Evolutionary conservation across 2,797 vertebrate genomes (phyloP).

Genomic region (Darevskia mixta): DNA sequence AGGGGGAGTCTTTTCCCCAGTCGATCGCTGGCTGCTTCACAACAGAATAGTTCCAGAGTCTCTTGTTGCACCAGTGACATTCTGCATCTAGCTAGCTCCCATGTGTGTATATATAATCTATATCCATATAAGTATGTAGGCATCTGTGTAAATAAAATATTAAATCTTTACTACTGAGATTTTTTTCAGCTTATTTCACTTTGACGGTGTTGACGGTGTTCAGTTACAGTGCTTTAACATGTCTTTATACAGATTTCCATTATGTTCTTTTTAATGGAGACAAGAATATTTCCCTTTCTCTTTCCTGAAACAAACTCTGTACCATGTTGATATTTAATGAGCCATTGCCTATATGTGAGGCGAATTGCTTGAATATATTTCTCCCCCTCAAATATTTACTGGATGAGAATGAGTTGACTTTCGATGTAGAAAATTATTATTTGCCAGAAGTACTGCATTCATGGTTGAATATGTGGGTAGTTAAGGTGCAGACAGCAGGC

Average conservation of each 20-base stretch:
- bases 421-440: neutral
- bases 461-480: neutral
- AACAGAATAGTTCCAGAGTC: too few relatives aligned
- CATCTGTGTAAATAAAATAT: too few relatives aligned
- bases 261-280: constrained; percentile 30
- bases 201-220: neutral
- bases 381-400: neutral
- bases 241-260: neutral
- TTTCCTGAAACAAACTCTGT: neutral
- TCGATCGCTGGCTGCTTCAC: too few relatives aligned
- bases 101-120: too few relatives aligned
- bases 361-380: neutral
- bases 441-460: neutral
- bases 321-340: constrained; percentile 29
- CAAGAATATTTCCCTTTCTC: neutral
- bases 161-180: too few relatives aligned
- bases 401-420: neutral
- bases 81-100: too few relatives aligned
- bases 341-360: constrained; percentile 2
- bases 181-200: too few relatives aligned
- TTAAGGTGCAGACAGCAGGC: neutral
- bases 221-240: neutral
- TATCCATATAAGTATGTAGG: too few relatives aligned
- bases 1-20: too few relatives aligned
- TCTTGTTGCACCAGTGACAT: too few relatives aligned